Conservation (phyloP, 1,140 invertebrate genomes). For the Atta cephalotes region DNA sequence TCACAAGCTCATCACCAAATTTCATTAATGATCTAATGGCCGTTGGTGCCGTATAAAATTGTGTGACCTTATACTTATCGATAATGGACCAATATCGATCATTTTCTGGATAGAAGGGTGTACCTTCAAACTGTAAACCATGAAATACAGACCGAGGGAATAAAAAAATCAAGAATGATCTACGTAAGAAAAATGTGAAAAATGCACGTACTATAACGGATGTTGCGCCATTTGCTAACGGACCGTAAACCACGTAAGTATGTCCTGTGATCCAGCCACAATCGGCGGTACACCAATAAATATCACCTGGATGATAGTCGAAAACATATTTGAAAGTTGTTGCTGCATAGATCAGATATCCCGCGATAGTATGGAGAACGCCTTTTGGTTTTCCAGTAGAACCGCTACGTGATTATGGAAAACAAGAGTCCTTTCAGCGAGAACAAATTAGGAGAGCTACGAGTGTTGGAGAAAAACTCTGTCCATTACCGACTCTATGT, state of each 20-base stretch:
- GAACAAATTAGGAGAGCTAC: neutral
- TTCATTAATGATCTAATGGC: slow-evolving; percentile 99
- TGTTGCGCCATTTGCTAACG: slow-evolving; percentile 96
- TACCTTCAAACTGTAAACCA: slow-evolving; percentile 95
- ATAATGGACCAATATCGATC: slow-evolving; percentile 97
- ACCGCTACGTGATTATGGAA: slow-evolving; percentile 88
- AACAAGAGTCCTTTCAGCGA: neutral
- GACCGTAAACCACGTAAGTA: slow-evolving; percentile 98
- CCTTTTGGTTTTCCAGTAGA: slow-evolving; percentile 99
- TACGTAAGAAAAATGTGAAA: neutral
- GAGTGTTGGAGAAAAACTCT: too few relatives aligned
- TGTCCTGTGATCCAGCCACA: slow-evolving; percentile 99
- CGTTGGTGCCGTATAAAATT: slow-evolving; percentile 99
- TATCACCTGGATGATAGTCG: slow-evolving; percentile 95
- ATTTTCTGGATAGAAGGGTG: slow-evolving; percentile 95
- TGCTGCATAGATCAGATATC: slow-evolving; percentile 96
- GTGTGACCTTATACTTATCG: slow-evolving; percentile 97
- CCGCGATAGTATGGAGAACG: slow-evolving; percentile 96
- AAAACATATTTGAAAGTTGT: slow-evolving; percentile 98
- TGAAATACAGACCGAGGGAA: neutral
- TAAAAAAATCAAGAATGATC: slow-evolving; percentile 4
- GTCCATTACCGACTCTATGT: neutral
- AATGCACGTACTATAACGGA: slow-evolving; percentile 92
- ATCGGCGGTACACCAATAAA: slow-evolving; percentile 99
- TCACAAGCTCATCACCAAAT: slow-evolving; percentile 92